Conservation (phyloP, 2,797 vertebrate species). For the Todus mexicanus region DNA sequence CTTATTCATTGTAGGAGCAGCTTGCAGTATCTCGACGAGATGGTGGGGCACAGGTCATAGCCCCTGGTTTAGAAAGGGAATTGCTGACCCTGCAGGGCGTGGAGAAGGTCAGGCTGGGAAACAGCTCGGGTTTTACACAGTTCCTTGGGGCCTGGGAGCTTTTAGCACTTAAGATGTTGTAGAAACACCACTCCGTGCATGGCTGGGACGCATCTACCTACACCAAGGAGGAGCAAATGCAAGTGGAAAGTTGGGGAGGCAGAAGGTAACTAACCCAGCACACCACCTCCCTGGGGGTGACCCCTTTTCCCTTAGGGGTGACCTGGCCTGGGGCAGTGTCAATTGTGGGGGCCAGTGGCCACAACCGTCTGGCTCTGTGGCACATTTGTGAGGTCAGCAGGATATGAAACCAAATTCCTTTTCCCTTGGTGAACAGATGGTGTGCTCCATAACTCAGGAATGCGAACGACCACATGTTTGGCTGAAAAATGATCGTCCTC, state of each 20-base stretch:
- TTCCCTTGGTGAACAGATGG: background rate
- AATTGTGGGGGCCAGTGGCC: background rate
- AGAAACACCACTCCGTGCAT: background rate
- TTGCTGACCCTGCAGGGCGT: background rate
- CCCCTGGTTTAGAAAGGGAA: background rate
- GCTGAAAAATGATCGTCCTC: slow-evolving; percentile 5
- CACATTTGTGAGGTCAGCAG: background rate
- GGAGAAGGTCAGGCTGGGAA: background rate
- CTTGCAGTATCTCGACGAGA: background rate
- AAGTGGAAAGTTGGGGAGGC: background rate
- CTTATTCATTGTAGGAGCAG: background rate
- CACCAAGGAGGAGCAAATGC: background rate
- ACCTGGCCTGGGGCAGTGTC: background rate
- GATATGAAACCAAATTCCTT: background rate
- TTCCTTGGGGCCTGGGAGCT: background rate
- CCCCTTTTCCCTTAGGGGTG: background rate
- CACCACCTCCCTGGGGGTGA: background rate
- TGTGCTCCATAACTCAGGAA: slow-evolving; percentile 1
- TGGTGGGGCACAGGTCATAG: background rate
- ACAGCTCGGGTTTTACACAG: background rate
- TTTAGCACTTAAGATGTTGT: background rate
- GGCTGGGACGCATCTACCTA: background rate
- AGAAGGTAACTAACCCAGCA: background rate
- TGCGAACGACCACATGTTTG: background rate
- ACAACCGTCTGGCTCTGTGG: background rate